Evolutionary conservation across 2,888 invertebrate genomes (phyloP), one percentile per base, ranked within the genome.

Genomic region (Campopleginae sp.): DNA sequence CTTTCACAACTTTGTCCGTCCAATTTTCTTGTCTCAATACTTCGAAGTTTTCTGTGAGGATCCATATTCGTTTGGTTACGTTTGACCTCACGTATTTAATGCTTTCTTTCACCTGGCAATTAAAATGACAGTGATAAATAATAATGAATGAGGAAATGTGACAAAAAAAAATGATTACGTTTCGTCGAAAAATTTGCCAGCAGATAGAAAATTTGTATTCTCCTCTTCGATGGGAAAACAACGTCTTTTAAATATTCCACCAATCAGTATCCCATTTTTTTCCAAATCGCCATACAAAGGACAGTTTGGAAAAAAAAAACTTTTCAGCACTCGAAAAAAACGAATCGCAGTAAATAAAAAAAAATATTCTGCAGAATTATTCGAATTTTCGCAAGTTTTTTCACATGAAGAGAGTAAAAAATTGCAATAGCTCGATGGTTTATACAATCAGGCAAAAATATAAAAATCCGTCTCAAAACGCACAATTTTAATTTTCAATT

Each of bases 51-150:
- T 94, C 94, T 14, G 97, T 97, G 94, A 97, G 95, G 78, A 94
- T 94, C 98, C 98, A 98, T 89, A 98, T 95, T 90, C 96, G 95
- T 89, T 97, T 95, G 19, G 98, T 97, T 48, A 98, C 96, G 94
- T 97, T 96, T 72, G 95, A 94, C 10, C 98, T 95, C 86, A 97
- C 95, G 86, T 95, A 94, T 7, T 95, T 95, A 88, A 98, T 97
- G 92, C 96, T 96, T 88, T 94, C 94, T 93, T 98, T 98, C 74
- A 98, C 96, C 97, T 98, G 90, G 63, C 17, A 38, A 38, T 38
- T 7, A 38, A 10, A 38, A 38, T 38, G 1, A 38, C 5, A 38
- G 10, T 7, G 10, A 27, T 23, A 44, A 38, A 48, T 23, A 27
- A 27, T 66, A 65, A 38, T 42, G 63, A 3, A 51, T n/a, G 4